Evolutionary conservation across 2,797 vertebrate species (phyloP).

Genomic region (Ceryle rudis): DNA sequence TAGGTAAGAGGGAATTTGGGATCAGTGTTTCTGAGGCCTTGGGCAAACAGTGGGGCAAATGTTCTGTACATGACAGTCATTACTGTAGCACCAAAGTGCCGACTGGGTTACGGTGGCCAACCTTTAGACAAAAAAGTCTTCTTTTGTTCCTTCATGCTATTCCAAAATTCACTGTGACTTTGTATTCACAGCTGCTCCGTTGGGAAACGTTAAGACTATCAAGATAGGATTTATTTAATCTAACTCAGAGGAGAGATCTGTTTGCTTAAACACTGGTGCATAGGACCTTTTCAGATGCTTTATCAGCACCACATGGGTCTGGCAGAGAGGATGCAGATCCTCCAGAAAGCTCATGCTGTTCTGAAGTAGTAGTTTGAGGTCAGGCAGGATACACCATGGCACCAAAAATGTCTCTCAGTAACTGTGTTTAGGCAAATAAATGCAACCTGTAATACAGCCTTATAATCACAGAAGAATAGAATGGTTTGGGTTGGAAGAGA

Average conservation of each 20-base stretch:
- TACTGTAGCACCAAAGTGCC: not conserved
- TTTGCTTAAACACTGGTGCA: not conserved
- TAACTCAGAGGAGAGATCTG: not conserved
- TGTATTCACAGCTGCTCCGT: not conserved
- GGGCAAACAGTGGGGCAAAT: not conserved
- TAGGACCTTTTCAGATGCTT: not conserved
- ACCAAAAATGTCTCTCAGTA: not conserved
- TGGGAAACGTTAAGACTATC: not conserved
- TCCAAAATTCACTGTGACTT: not conserved
- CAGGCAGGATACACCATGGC: not conserved
- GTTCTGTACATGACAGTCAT: not conserved
- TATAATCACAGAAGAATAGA: not conserved
- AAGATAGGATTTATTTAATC: not conserved
- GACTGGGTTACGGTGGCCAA: not conserved
- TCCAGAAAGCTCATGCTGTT: not conserved
- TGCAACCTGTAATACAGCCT: not conserved
- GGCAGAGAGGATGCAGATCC: not conserved
- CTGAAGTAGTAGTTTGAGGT: not conserved
- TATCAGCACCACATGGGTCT: not conserved
- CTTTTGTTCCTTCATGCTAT: not conserved
- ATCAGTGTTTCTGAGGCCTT: not conserved
- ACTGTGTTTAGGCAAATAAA: not conserved
- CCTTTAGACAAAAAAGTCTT: not conserved
- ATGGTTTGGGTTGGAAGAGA: no score
- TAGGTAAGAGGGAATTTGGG: not conserved